These are phyloP conservation scores for Lynx canadensis DNA, from an alignment of 2,113 vertebrate genomes.

Conservation along the genomic window DNA sequence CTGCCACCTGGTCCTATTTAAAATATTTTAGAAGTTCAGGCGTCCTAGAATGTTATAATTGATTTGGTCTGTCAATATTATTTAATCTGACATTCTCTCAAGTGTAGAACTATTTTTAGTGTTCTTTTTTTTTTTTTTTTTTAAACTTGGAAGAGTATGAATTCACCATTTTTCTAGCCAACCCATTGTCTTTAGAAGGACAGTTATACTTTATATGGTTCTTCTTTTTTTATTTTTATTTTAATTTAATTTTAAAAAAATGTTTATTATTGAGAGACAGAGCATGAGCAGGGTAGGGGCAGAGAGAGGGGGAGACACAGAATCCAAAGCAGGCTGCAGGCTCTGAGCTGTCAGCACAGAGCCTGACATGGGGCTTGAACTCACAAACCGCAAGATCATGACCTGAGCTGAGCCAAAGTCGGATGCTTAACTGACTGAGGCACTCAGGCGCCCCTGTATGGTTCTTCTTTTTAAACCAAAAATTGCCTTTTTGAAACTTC, in stretches of 20 bases:
- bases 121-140: background rate
- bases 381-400: no score
- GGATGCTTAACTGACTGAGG: no score
- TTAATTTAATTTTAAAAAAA: no score
- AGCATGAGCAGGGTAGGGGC: no score
- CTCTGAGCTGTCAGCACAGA: no score
- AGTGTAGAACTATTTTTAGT: background rate
- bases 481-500: slow-evolving; percentile 10
- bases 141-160: background rate
- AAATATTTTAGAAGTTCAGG: background rate
- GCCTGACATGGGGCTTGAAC: no score
- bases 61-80: background rate
- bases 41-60: background rate
- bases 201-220: background rate
- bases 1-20: background rate
- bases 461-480: background rate
- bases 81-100: background rate
- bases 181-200: background rate
- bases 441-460: background rate
- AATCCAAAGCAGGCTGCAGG: no score
- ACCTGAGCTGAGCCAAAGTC: no score
- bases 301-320: no score
- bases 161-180: background rate
- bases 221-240: background rate
- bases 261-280: no score